Conservation (phyloP, 2,888 invertebrate genomes). For the Asteroscopus sphinx region DNA sequence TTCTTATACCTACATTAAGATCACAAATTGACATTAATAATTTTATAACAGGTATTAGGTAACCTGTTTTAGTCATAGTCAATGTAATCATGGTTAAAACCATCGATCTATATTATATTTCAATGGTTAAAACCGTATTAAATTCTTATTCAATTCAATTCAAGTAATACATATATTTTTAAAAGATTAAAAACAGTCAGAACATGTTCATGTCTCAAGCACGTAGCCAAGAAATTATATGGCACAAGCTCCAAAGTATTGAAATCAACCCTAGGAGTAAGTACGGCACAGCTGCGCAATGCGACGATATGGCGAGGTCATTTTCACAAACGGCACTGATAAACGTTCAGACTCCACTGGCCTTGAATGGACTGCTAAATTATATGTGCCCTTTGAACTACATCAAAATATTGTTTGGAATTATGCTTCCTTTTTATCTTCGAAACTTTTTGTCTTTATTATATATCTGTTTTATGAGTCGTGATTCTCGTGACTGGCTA, state of each 20-base stretch:
- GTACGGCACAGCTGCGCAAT: constrained; percentile 71
- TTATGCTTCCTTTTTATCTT: constrained; percentile 19
- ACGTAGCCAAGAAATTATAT: constrained; percentile 13
- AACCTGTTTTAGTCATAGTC: too few species aligned
- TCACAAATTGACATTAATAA: too few species aligned
- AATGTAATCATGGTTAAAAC: too few species aligned
- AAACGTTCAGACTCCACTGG: constrained; percentile 65
- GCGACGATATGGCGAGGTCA: constrained; percentile 74
- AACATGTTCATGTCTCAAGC: background rate
- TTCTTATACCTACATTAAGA: too few species aligned
- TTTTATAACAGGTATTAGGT: too few species aligned
- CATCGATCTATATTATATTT: too few species aligned
- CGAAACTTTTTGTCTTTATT: background rate
- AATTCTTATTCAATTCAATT: background rate
- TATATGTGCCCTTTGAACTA: constrained; percentile 46
- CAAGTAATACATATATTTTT: too few species aligned
- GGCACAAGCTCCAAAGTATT: constrained; percentile 22
- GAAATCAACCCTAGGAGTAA: constrained; percentile 45
- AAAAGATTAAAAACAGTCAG: background rate
- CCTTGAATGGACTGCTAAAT: constrained; percentile 56
- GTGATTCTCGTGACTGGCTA: background rate
- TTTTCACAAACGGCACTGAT: constrained; percentile 66
- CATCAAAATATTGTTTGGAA: constrained; percentile 15
- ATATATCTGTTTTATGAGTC: background rate
- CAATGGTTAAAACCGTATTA: background rate